phyloP scores from a whole-genome alignment of 2,797 vertebrate genomes.

The Tenualosa ilisha region DNA sequence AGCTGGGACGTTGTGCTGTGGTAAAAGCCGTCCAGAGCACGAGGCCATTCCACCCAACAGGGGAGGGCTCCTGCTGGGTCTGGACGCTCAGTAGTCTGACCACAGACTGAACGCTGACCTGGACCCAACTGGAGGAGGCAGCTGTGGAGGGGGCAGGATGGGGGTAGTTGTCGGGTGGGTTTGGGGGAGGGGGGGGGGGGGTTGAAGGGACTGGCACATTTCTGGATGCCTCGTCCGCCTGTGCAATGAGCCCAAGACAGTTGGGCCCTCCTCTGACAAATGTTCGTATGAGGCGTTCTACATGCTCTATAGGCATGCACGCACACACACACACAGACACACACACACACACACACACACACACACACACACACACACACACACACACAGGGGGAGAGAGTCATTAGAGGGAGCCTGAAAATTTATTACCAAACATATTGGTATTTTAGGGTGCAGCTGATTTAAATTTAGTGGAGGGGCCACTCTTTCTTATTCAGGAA shows the following conservation, averaged over 20 bases:
- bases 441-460: slow-evolving; percentile 78
- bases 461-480: slow-evolving; percentile 66
- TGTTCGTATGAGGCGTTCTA: slow-evolving; percentile 57
- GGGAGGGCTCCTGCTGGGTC: slow-evolving; percentile 52
- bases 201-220: slow-evolving; percentile 78
- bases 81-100: slow-evolving; percentile 57
- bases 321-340: too few species aligned
- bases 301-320: slow-evolving; percentile 24
- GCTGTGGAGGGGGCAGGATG: slow-evolving; percentile 73
- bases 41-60: slow-evolving; percentile 37
- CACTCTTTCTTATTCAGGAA: slow-evolving; percentile 57
- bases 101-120: slow-evolving; percentile 65
- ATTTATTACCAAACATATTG: slow-evolving; percentile 79
- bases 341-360: too few species aligned
- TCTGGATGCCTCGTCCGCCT: slow-evolving; percentile 60
- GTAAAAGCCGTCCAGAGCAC: slow-evolving; percentile 59
- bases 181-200: too few species aligned
- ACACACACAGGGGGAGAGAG: slow-evolving; percentile 17
- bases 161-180: slow-evolving; percentile 37
- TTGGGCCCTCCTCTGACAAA: slow-evolving; percentile 70
- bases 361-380: not conserved
- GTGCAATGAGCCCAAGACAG: slow-evolving; percentile 67
- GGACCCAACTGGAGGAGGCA: slow-evolving; percentile 71
- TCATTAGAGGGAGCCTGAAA: slow-evolving; percentile 71
- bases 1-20: slow-evolving; percentile 60